phyloP scores from a whole-genome alignment of 2,113 vertebrate genomes.

The Chaenogobius annularis region DNA sequence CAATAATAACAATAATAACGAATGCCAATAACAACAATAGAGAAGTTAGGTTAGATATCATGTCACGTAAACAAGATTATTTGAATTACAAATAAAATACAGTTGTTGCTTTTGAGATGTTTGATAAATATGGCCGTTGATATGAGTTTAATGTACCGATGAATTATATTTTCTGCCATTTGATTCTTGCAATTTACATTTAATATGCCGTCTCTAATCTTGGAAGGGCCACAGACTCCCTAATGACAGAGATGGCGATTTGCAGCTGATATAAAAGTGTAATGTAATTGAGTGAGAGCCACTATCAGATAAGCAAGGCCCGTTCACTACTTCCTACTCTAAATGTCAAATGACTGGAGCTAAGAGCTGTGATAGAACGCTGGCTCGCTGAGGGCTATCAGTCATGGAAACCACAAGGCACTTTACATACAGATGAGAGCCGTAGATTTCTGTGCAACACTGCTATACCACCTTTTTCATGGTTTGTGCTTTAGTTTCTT shows the following conservation, averaged over 20 bases:
- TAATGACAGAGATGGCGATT: constrained; percentile 59
- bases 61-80: too few species aligned
- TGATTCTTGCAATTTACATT: not conserved
- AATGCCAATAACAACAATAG: too few species aligned
- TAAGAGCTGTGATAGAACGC: constrained; percentile 23
- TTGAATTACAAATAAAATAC: too few species aligned
- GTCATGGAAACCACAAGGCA: constrained; percentile 14
- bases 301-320: constrained; percentile 68
- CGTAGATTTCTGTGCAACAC: constrained; percentile 18
- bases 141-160: not conserved
- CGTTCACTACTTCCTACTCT: constrained; percentile 39
- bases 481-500: not conserved
- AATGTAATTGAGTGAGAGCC: constrained; percentile 62
- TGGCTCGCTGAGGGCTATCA: constrained; percentile 39
- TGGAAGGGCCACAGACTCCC: constrained; percentile 48
- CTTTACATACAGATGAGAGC: constrained; percentile 26
- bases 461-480: constrained; percentile 25
- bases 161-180: not conserved
- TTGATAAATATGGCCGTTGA: not conserved
- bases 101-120: not conserved
- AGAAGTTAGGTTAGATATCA: too few species aligned
- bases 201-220: constrained; percentile 21
- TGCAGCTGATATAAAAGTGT: constrained; percentile 61
- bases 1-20: too few species aligned
- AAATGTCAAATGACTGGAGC: constrained; percentile 51